Conservation (phyloP, 2,888 invertebrate genomes). For the Perithous albicinctus region DNA sequence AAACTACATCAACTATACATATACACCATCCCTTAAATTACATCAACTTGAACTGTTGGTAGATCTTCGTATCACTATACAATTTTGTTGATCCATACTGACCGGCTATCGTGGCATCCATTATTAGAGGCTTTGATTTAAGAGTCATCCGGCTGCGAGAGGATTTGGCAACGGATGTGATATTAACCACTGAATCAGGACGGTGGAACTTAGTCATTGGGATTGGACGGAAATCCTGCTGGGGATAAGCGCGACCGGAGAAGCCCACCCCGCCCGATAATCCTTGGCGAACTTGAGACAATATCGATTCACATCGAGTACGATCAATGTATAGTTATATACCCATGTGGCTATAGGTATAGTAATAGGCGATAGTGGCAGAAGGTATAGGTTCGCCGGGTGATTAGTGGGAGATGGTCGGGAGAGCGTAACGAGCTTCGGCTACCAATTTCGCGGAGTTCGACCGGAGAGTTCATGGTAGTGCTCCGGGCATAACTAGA, state of each 20-base stretch:
- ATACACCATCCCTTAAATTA: not conserved
- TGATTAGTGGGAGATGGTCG: constrained; percentile 66
- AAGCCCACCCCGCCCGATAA: constrained; percentile 53
- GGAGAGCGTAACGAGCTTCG: constrained; percentile 70
- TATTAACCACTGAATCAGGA: constrained; percentile 62
- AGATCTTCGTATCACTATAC: not conserved
- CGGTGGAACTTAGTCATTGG: constrained; percentile 65
- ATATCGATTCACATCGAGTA: constrained; percentile 66
- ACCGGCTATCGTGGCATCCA: not conserved
- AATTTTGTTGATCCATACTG: constrained; percentile 2
- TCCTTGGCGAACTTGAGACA: constrained; percentile 66
- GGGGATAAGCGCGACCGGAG: constrained; percentile 51
- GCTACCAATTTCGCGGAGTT: constrained; percentile 71
- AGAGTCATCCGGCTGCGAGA: constrained; percentile 39
- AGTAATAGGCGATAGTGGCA: constrained; percentile 11
- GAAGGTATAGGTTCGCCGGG: constrained; percentile 54
- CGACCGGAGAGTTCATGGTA: constrained; percentile 68
- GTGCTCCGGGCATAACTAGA: constrained; percentile 64
- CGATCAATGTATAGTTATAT: constrained; percentile 64
- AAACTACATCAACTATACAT: too few relatives aligned
- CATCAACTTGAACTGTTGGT: not conserved
- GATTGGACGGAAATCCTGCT: constrained; percentile 65
- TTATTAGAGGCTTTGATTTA: constrained; percentile 49
- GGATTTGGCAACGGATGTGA: constrained; percentile 46
- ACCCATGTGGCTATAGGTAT: constrained; percentile 12